These are phyloP conservation scores for Gymnopithys bicolor DNA, from an alignment of 2,797 vertebrate genomes.

Conservation along the genomic window DNA sequence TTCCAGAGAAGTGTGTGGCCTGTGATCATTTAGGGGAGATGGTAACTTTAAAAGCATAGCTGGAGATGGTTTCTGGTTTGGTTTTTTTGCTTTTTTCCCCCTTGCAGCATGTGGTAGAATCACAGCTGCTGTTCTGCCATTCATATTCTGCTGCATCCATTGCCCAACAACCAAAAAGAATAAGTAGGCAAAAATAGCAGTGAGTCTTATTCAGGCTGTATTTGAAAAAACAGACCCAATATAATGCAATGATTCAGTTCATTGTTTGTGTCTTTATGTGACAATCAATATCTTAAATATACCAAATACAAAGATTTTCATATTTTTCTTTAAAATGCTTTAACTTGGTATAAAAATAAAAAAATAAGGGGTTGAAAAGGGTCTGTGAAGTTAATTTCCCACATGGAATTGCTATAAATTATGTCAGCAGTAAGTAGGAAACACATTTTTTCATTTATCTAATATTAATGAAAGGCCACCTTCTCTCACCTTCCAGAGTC, in stretches of 20 bases:
- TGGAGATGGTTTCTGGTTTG: not conserved
- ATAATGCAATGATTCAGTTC: not conserved
- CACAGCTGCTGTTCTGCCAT: constrained; percentile 5
- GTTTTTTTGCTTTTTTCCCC: not conserved
- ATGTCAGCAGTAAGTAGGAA: not conserved
- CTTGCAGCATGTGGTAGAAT: not conserved
- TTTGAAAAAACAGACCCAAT: not conserved
- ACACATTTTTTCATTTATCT: not conserved
- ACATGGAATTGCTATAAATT: not conserved
- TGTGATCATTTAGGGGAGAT: constrained; percentile 51
- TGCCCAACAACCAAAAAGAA: not conserved
- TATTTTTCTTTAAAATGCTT: not conserved
- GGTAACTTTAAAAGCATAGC: constrained; percentile 25
- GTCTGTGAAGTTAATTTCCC: not conserved
- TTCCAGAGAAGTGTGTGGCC: not conserved
- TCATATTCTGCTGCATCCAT: not conserved
- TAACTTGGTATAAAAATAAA: not conserved
- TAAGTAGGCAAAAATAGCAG: not conserved
- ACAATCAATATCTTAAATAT: not conserved
- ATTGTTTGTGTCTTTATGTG: not conserved
- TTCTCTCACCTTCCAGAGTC: not conserved
- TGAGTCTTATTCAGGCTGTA: not conserved
- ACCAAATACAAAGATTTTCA: not conserved
- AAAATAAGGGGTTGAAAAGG: not conserved
- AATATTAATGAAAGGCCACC: not conserved